A percentile compares a stretch with the other conserved stretches of the same genome.
Conservation (phyloP, 2,797 vertebrate species). For the Melanotaenia pygmaea region DNA sequence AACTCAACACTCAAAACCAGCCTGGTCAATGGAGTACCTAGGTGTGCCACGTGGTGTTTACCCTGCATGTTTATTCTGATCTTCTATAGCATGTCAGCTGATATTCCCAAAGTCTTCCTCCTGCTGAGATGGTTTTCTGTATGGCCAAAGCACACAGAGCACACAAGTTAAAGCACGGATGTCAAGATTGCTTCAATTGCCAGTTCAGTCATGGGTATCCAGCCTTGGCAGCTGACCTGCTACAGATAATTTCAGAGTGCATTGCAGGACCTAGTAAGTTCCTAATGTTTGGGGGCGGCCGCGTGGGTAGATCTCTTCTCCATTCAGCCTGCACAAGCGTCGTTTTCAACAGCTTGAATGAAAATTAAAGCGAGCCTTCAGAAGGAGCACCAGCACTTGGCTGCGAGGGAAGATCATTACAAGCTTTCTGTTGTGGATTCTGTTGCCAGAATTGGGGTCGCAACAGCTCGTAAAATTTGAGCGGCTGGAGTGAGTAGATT, state of each 20-base stretch:
- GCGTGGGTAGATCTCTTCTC: constrained; percentile 8
- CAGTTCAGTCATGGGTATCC: constrained; percentile 37
- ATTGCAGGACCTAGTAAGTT: constrained; percentile 35
- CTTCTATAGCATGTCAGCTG: constrained; percentile 33
- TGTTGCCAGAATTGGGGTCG: constrained; percentile 34
- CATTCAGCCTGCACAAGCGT: constrained; percentile 41
- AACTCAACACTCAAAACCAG: constrained; percentile 22
- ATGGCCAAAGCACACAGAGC: constrained; percentile 40
- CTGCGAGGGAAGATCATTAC: constrained; percentile 34
- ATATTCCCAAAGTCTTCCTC: constrained; percentile 31
- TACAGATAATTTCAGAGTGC: constrained; percentile 45
- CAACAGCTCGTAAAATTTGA: constrained; percentile 25
- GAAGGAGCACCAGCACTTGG: constrained; percentile 27
- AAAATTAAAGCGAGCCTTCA: constrained; percentile 49
- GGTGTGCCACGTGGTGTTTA: constrained; percentile 23
- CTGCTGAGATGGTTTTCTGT: constrained; percentile 34
- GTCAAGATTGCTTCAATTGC: constrained; percentile 50
- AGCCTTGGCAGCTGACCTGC: constrained; percentile 56
- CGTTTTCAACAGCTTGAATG: constrained; percentile 47
- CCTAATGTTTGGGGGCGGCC: constrained; percentile 49
- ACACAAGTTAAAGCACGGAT: constrained; percentile 38
- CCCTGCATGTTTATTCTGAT: not conserved
- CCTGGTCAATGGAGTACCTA: constrained; percentile 8
- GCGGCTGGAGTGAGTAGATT: constrained; percentile 23
- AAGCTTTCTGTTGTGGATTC: constrained; percentile 27